These are phyloP conservation scores for Ptychadena robeensis DNA, from an alignment of 2,797 vertebrate genomes.

Conservation along the genomic window DNA sequence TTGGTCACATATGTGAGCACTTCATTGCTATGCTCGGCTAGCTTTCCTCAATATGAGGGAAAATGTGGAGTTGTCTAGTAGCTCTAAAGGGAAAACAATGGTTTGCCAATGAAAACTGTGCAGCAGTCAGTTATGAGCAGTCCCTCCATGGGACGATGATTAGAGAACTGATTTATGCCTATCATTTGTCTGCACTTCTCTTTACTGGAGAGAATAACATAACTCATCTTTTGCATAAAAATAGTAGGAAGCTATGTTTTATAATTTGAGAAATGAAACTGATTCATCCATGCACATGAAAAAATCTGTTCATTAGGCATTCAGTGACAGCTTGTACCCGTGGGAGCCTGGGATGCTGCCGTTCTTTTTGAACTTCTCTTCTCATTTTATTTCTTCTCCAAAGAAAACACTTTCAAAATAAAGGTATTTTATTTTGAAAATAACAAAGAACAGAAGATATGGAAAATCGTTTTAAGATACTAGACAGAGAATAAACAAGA, in stretches of 20 bases:
- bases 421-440: conserved; percentile 57
- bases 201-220: conserved; percentile 56
- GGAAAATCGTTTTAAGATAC: conserved; percentile 45
- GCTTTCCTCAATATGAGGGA: conserved; percentile 5
- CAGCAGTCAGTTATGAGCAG: conserved; percentile 43
- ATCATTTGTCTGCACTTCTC: conserved; percentile 44
- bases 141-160: conserved; percentile 51
- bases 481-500: conserved; percentile 40
- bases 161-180: conserved; percentile 55
- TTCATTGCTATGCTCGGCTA: conserved; percentile 25
- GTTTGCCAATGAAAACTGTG: conserved; percentile 45
- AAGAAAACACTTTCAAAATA: conserved; percentile 58
- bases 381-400: conserved; percentile 37
- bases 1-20: conserved; percentile 32
- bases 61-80: conserved; percentile 27
- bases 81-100: conserved; percentile 47
- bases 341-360: conserved; percentile 58
- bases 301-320: conserved; percentile 62
- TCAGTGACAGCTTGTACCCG: conserved; percentile 61
- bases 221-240: conserved; percentile 61
- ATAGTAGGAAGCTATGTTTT: conserved; percentile 61
- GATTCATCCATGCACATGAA: conserved; percentile 61
- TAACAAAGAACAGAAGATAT: conserved; percentile 52
- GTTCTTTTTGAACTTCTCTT: conserved; percentile 61
- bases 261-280: conserved; percentile 61